These are phyloP conservation scores for Spodoptera litura DNA, from an alignment of 1,140 invertebrate genomes.

Conservation along the genomic window DNA sequence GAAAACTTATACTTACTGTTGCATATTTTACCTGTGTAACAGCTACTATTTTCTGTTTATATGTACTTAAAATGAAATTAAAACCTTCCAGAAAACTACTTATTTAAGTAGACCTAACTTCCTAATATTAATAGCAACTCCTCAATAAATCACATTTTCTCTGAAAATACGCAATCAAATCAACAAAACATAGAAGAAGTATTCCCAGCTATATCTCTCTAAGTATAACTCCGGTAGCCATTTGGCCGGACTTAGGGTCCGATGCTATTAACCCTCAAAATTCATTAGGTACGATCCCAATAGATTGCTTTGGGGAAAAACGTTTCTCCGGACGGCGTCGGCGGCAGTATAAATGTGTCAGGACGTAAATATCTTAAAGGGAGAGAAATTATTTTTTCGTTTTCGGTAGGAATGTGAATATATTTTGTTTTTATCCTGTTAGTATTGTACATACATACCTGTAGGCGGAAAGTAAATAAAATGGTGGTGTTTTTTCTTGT, in stretches of 20 bases:
- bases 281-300: constrained; percentile 55
- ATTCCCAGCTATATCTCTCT: background rate
- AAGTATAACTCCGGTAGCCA: constrained; percentile 35
- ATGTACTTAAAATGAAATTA: no score
- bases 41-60: no score
- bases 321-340: constrained; percentile 43
- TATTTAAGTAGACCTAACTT: no score
- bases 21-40: no score
- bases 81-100: no score
- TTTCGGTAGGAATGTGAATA: background rate
- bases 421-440: background rate
- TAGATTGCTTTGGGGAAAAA: constrained; percentile 63
- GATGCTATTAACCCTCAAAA: constrained; percentile 56
- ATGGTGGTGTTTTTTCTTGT: no score
- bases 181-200: constrained; percentile 32
- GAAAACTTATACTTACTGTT: no score
- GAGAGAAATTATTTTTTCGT: background rate
- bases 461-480: no score
- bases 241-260: constrained; percentile 30
- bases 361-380: background rate
- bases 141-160: background rate
- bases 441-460: no score
- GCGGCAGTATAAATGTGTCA: constrained; percentile 12
- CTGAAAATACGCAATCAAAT: constrained; percentile 18
- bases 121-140: background rate